Conservation (phyloP, 2,113 vertebrate species). For the Calypte anna region DNA sequence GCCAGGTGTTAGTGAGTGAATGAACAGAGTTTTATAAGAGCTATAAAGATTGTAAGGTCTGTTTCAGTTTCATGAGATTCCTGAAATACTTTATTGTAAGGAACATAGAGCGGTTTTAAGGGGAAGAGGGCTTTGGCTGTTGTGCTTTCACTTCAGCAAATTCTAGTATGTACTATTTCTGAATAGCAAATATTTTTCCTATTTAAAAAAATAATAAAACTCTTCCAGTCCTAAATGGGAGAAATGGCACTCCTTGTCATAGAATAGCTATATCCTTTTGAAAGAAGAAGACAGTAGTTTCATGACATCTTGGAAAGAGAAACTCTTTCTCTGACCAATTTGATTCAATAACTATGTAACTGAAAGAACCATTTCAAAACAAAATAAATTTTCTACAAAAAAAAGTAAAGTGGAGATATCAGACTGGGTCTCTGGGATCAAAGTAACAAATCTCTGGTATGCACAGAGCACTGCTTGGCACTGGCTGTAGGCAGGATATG, state of each 20-base stretch:
- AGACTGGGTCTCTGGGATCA: not conserved
- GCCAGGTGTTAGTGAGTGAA: not conserved
- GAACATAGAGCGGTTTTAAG: not conserved
- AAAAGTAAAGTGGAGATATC: not conserved
- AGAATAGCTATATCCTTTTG: not conserved
- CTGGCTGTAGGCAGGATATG: not conserved
- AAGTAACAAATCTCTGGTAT: not conserved
- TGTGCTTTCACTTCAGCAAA: not conserved
- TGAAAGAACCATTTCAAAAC: not conserved
- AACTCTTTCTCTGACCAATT: not conserved
- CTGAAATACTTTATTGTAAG: not conserved
- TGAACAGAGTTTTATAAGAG: not conserved
- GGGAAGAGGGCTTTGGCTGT: rapidly evolving
- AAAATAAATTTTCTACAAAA: not conserved
- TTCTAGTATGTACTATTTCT: not conserved
- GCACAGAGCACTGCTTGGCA: not conserved
- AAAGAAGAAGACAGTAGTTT: not conserved
- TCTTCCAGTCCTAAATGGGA: not conserved
- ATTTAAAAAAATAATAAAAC: not conserved
- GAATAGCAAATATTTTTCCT: not conserved
- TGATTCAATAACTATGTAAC: not conserved
- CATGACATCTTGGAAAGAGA: not conserved
- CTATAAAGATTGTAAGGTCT: not conserved
- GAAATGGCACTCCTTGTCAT: not conserved
- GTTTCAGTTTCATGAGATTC: not conserved